Evolutionary conservation across 92 coral and sea anemone genomes (phyloP).

Genomic region (Umimayanthus chanpuru): DNA sequence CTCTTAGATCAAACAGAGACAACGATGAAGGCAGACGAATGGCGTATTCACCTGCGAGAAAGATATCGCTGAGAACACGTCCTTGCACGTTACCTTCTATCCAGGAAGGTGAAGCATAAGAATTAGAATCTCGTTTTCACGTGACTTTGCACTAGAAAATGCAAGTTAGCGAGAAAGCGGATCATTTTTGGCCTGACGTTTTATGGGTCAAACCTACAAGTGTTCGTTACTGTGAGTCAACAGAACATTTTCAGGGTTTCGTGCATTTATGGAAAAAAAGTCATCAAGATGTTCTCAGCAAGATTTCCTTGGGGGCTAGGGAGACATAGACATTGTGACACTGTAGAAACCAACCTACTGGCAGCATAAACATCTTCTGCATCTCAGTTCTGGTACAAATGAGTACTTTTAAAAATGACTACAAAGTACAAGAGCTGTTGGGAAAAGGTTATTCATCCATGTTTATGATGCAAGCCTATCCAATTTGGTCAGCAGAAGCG

Average conservation of each 20-base stretch:
- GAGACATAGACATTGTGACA: neutral
- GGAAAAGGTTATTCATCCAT: neutral
- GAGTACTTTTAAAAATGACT: neutral
- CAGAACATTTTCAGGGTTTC: neutral
- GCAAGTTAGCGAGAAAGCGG: neutral
- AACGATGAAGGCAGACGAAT: neutral
- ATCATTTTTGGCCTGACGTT: no score
- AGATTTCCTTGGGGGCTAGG: neutral
- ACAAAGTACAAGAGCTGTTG: neutral
- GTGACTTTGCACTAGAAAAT: neutral
- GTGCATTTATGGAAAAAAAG: neutral
- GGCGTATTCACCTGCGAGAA: constrained; percentile 1
- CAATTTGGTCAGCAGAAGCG: neutral
- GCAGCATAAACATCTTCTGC: neutral
- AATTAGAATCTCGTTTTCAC: neutral
- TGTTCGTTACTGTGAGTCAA: neutral
- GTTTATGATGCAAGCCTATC: neutral
- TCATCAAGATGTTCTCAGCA: neutral
- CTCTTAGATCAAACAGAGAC: constrained; percentile 44
- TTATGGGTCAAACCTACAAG: neutral
- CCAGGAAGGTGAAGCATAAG: constrained; percentile 22
- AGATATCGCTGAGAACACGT: constrained; percentile 29
- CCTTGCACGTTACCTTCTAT: constrained; percentile 27
- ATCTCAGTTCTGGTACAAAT: neutral
- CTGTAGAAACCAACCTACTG: neutral